Evolutionary conservation across 2,113 vertebrate species (phyloP), one percentile per base, ranked within the genome.

Genomic region (Cyprinodon tularosa): DNA sequence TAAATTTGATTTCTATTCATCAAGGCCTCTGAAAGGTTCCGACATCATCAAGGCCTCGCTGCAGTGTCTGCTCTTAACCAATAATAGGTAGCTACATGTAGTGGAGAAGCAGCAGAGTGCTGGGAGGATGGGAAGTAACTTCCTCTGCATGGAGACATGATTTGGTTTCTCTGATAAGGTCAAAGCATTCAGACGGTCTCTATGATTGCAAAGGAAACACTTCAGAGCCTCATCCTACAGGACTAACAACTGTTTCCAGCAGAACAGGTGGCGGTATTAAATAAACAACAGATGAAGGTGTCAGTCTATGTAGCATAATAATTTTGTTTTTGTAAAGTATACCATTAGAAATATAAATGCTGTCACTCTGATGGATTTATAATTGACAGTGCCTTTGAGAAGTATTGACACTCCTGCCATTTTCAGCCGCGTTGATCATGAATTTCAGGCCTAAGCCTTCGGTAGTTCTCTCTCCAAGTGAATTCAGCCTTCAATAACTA

Each of bases 151-250:
- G 45, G 14, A 42, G 64, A 67, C 57, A 60, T 78, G 17, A 78
- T 82, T 68, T 74, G 37, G 40, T 60, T 57, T 47, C 38, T 62
- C 65, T 77, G 72, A 70, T 76, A 72, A 82, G 77, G 80, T 84
- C 69, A 68, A 68, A 40, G 9, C 62, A 65, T 44, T 78, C 65
- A 78, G 40, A 63, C 39, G 71, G 76, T 79, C 60, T 9, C 22
- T 60, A 39, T 77, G 65, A 85, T 77, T 66, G 64, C 65, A 39
- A 64, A 61, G 71, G 67, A 78, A 78, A 75, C 71, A 68, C 70
- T 68, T 81, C 72, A 77, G 8, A 5, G 0, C 17, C 20, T 48
- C 4, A 6, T 59, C 48, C 29, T 45, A 42, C 11, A 12, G 42
- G 44, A 62, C 36, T 59, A 66, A 59, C 4, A 40, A 4, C 22